Conservation (phyloP, 2,797 vertebrate species). For the Sparidentex hasta region DNA sequence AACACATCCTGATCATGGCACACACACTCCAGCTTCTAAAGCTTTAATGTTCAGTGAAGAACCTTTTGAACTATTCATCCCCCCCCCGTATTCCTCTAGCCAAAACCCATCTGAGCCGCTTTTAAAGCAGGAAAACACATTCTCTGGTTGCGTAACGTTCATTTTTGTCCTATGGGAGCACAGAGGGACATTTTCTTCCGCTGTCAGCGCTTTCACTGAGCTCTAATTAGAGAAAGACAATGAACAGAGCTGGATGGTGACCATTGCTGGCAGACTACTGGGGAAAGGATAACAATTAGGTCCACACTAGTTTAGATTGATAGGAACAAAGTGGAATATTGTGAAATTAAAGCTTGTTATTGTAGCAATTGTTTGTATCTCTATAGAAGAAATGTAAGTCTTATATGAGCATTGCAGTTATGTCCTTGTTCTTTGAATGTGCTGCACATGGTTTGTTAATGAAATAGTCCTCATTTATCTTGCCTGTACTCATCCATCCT, state of each 20-base stretch:
- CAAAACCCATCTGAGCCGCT: constrained; percentile 51
- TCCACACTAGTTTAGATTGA: constrained; percentile 7
- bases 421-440: background rate
- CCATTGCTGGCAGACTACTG: constrained; percentile 28
- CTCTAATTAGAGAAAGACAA: constrained; percentile 65
- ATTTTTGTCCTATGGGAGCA: constrained; percentile 53
- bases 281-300: constrained; percentile 15
- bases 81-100: constrained; percentile 25
- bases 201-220: constrained; percentile 47
- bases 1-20: constrained; percentile 21
- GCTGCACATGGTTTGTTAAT: background rate
- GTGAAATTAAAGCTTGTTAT: background rate
- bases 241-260: constrained; percentile 53
- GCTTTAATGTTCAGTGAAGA: constrained; percentile 28
- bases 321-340: background rate
- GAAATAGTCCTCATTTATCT: background rate
- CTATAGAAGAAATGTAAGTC: background rate
- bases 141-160: constrained; percentile 55
- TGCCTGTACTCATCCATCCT: background rate
- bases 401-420: background rate
- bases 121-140: constrained; percentile 54
- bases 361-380: background rate
- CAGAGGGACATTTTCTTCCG: constrained; percentile 49
- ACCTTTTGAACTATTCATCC: constrained; percentile 51
- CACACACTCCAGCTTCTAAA: constrained; percentile 16